Percentiles rank a stretch among this genome's conserved stretches.
Evolutionary conservation across 2,888 invertebrate species (phyloP).

Genomic region (Anthrax anthrax): DNA sequence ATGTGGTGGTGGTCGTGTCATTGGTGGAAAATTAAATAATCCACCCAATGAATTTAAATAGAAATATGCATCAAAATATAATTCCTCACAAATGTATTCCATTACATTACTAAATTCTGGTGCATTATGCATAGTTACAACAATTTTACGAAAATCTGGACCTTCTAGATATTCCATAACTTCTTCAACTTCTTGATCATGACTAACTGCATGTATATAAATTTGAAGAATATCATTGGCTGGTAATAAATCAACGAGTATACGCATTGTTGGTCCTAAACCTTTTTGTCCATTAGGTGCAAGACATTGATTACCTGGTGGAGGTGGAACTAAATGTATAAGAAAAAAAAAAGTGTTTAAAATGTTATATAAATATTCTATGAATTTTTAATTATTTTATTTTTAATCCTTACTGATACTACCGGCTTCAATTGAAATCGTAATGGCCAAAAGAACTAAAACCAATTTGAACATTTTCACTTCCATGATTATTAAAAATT

Average conservation of each 20-base stretch:
- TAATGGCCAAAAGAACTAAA: too few relatives aligned
- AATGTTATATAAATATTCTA: too few relatives aligned
- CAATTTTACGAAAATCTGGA: constrained; percentile 6
- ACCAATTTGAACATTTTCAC: too few relatives aligned
- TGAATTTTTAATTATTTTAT: too few relatives aligned
- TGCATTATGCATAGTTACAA: constrained; percentile 9
- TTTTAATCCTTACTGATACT: too few relatives aligned
- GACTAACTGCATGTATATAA: constrained; percentile 7
- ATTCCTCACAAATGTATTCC: constrained; percentile 9
- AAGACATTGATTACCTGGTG: constrained; percentile 9
- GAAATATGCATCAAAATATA: constrained; percentile 10
- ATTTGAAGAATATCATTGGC: constrained; percentile 3
- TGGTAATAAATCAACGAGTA: constrained; percentile 9
- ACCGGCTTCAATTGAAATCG: too few relatives aligned
- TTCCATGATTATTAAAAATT: too few relatives aligned
- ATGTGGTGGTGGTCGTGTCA: constrained; percentile 8
- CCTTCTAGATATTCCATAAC: constrained; percentile 7
- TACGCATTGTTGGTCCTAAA: constrained; percentile 7
- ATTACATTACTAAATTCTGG: constrained; percentile 8
- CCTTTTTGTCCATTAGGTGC: constrained; percentile 6
- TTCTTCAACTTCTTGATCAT: constrained; percentile 6
- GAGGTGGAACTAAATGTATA: constrained; percentile 8
- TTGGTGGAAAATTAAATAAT: constrained; percentile 7
- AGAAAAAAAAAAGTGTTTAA: too few relatives aligned
- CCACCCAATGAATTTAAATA: constrained; percentile 11